Percentiles rank a stretch among this genome's conserved stretches.
Conservation (phyloP, 2,888 invertebrate species). For the Eilema caniola region DNA sequence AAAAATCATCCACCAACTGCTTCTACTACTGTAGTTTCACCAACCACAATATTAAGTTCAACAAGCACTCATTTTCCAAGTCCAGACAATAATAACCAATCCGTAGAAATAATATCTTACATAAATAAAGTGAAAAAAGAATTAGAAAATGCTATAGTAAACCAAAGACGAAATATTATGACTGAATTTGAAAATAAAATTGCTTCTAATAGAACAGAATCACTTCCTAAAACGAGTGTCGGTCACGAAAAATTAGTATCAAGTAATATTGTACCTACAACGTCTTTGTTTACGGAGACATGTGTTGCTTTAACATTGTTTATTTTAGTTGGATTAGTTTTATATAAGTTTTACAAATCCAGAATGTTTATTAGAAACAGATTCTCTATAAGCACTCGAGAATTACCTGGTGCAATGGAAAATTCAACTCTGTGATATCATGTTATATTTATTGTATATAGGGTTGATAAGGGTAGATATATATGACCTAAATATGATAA, state of each 20-base stretch:
- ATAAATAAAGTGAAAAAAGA: constrained; percentile 54
- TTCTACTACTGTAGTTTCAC: constrained; percentile 11
- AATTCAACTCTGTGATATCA: constrained; percentile 53
- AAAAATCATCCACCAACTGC: not conserved
- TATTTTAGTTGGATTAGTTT: constrained; percentile 56
- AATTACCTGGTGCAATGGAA: constrained; percentile 60
- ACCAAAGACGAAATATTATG: constrained; percentile 53
- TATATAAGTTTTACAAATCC: constrained; percentile 60
- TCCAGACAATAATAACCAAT: constrained; percentile 32
- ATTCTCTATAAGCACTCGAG: constrained; percentile 58
- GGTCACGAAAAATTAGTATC: constrained; percentile 47
- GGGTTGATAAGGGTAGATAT: too few species aligned
- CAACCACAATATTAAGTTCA: not conserved
- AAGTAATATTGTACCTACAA: constrained; percentile 30
- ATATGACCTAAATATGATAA: too few species aligned
- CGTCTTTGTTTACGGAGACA: constrained; percentile 51
- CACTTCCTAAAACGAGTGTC: constrained; percentile 23
- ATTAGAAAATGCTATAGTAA: constrained; percentile 47
- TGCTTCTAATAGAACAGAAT: constrained; percentile 26
- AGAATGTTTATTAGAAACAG: constrained; percentile 50
- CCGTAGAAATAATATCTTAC: constrained; percentile 48
- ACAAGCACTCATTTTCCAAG: not conserved
- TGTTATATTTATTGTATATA: not conserved
- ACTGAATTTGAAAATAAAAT: constrained; percentile 53
- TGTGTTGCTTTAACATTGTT: constrained; percentile 60